Evolutionary conservation across 2,888 invertebrate genomes (phyloP).

Genomic region (Macrosiphum euphorbiae): DNA sequence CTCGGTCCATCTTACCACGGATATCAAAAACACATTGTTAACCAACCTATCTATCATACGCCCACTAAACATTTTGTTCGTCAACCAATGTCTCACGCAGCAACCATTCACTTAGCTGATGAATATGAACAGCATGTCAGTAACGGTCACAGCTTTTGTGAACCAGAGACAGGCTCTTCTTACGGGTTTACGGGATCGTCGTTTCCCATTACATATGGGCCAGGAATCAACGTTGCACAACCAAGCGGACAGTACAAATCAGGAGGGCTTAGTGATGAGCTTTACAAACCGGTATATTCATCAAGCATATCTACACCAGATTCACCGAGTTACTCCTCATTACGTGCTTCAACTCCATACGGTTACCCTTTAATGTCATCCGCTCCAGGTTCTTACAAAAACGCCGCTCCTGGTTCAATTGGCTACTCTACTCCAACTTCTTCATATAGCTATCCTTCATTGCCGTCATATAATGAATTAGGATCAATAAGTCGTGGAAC

Average conservation of each 20-base stretch:
- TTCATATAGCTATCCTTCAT: background rate
- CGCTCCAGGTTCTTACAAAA: background rate
- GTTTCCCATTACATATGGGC: background rate
- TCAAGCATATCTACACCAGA: background rate
- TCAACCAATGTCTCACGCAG: constrained; percentile 51
- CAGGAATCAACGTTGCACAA: background rate
- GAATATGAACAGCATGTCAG: constrained; percentile 58
- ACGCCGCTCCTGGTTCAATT: background rate
- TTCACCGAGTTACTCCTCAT: background rate
- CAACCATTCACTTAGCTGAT: constrained; percentile 50
- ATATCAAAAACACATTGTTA: constrained; percentile 56
- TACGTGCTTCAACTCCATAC: background rate
- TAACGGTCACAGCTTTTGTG: background rate
- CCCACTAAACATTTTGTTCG: constrained; percentile 24
- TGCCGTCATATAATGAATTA: background rate
- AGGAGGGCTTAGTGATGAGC: background rate
- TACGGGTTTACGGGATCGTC: background rate
- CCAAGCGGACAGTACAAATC: background rate
- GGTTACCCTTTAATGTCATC: background rate
- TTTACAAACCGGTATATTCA: constrained; percentile 1
- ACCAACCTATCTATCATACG: constrained; percentile 51
- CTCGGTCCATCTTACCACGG: constrained; percentile 49
- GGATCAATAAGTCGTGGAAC: background rate
- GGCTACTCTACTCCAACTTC: background rate
- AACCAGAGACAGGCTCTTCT: background rate